Percentiles rank a stretch among this genome's conserved stretches.
phyloP scores from a whole-genome alignment of 2,888 invertebrate species.

The Entomobrya multifasciata region DNA sequence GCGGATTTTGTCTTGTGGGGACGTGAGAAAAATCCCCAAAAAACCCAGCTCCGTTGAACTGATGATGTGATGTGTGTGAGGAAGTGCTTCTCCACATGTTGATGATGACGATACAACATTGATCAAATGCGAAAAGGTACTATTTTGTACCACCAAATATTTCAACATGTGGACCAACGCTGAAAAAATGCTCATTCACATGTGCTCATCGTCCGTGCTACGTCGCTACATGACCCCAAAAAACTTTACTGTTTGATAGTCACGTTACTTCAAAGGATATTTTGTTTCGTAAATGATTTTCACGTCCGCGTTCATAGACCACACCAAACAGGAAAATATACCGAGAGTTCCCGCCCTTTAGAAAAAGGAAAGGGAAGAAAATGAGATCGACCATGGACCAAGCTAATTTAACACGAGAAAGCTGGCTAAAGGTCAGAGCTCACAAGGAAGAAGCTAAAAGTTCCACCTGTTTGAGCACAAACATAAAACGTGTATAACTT shows the following conservation, averaged over 20 bases:
- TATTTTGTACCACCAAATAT: background rate
- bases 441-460: background rate
- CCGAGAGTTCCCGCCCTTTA: background rate
- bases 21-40: conserved; percentile 68
- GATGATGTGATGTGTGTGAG: conserved; percentile 12
- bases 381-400: conserved; percentile 25
- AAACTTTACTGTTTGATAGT: conserved; percentile 9
- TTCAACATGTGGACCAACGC: background rate
- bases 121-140: too few relatives aligned
- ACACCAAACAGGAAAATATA: background rate
- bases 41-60: conserved; percentile 31
- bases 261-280: conserved; percentile 32
- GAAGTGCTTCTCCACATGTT: background rate
- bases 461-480: conserved; percentile 67
- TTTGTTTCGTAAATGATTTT: conserved; percentile 22
- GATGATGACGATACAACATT: conserved; percentile 46
- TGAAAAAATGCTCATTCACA: conserved; percentile 20
- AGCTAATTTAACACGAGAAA: conserved; percentile 47
- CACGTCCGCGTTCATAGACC: background rate
- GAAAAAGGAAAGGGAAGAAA: conserved; percentile 11
- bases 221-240: background rate
- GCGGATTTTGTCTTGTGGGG: conserved; percentile 56
- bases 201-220: background rate
- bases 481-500: background rate
- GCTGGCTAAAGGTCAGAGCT: background rate